A percentile compares a stretch with the other conserved stretches of the same genome.
Evolutionary conservation across 92 coral and sea anemone genomes (phyloP).

Genomic region (Zoanthus solanderi): DNA sequence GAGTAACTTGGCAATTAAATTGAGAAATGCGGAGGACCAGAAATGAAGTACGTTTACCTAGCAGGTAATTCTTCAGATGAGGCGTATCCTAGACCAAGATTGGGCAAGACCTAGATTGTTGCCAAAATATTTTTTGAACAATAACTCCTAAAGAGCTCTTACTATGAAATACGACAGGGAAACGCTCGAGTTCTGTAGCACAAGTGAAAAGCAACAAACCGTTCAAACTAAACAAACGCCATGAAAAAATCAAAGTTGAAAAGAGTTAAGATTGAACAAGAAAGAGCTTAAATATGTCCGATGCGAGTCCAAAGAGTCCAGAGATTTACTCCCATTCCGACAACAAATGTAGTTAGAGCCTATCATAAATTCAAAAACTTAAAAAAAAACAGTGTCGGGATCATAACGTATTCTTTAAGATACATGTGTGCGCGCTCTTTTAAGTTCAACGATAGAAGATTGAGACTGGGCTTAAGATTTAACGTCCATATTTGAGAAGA

Average conservation of each 20-base stretch:
- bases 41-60: neutral
- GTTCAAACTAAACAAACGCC: conserved; percentile 6
- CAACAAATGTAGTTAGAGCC: no score
- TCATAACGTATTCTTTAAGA: no score
- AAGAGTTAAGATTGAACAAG: conserved; percentile 6
- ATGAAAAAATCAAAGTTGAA: conserved; percentile 15
- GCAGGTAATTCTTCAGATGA: neutral
- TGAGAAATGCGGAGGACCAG: conserved; percentile 1
- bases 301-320: neutral
- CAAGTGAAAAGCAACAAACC: neutral
- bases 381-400: no score
- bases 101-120: no score
- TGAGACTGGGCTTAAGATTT: no score
- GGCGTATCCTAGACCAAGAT: neutral
- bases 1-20: conserved; percentile 3
- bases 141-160: neutral
- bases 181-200: neutral
- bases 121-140: no score
- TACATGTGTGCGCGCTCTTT: no score
- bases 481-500: no score
- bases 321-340: no score
- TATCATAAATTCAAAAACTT: no score
- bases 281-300: neutral
- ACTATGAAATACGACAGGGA: conserved; percentile 1
- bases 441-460: no score